These are phyloP conservation scores for Darevskia nairensis DNA, from an alignment of 2,797 vertebrate genomes.

Conservation along the genomic window DNA sequence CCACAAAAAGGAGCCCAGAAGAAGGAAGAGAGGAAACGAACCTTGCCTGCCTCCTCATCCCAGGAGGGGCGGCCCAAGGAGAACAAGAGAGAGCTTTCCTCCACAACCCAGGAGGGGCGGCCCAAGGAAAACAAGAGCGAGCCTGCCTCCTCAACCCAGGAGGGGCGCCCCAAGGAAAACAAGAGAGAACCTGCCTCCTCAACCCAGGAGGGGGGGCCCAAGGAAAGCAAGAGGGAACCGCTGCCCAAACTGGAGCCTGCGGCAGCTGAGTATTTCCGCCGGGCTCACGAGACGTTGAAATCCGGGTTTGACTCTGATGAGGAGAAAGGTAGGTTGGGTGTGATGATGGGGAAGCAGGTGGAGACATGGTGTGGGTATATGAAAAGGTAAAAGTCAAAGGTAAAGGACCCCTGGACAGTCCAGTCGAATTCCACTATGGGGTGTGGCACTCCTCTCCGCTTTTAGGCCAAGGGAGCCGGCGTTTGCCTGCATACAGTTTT, in stretches of 20 bases:
- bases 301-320: conserved; percentile 36
- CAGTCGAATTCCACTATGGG: no score
- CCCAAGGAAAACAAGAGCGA: not conserved
- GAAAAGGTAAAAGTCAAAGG: no score
- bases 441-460: no score
- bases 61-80: not conserved
- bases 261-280: conserved; percentile 71
- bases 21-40: not conserved
- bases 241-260: conserved; percentile 62
- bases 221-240: not conserved
- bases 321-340: not conserved
- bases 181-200: not conserved
- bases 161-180: not conserved
- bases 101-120: not conserved
- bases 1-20: not conserved
- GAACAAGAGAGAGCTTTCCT: not conserved
- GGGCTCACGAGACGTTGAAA: conserved; percentile 55
- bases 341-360: no score
- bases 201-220: not conserved
- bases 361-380: no score
- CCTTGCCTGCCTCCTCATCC: not conserved
- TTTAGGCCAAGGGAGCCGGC: no score
- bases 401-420: no score
- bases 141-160: not conserved
- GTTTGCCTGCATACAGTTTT: no score